phyloP scores from a whole-genome alignment of 2,797 vertebrate genomes.

The Pelodytes ibericus region DNA sequence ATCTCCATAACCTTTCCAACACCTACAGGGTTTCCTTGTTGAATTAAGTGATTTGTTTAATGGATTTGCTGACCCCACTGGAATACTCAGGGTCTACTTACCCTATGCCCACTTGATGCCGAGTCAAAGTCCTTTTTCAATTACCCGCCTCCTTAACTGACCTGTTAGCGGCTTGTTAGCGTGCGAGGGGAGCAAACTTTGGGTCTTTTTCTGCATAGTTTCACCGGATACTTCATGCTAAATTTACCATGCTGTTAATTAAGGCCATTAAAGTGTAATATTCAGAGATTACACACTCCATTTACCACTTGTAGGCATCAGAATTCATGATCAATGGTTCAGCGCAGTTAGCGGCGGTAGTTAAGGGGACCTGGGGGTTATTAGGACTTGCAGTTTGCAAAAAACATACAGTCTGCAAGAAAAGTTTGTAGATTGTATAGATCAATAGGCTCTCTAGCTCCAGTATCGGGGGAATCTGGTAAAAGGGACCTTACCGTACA shows the following conservation, averaged over 20 bases:
- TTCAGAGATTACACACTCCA: slow-evolving; percentile 39
- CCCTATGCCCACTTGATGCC: slow-evolving; percentile 9
- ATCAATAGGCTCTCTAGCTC: neutral
- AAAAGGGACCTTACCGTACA: neutral
- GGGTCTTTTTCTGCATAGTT: slow-evolving; percentile 31
- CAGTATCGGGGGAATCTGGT: neutral
- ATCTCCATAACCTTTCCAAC: too few species aligned
- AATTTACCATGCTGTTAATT: slow-evolving; percentile 42
- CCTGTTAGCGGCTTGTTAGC: slow-evolving; percentile 46
- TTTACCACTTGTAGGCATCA: slow-evolving; percentile 23
- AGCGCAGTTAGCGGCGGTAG: slow-evolving; percentile 10
- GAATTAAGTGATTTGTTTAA: too few species aligned
- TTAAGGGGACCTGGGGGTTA: slow-evolving; percentile 28
- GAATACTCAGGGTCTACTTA: too few species aligned
- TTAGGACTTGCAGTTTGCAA: neutral
- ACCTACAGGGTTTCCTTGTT: too few species aligned
- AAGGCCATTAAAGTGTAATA: slow-evolving; percentile 48
- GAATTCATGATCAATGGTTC: slow-evolving; percentile 44
- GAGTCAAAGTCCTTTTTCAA: slow-evolving; percentile 35
- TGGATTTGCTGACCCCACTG: too few species aligned
- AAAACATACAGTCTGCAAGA: neutral
- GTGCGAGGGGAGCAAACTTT: slow-evolving; percentile 23
- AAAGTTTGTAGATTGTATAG: neutral
- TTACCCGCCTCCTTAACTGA: slow-evolving; percentile 34
- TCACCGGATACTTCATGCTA: slow-evolving; percentile 35